These are phyloP conservation scores for Mirza zaza DNA, from an alignment of 2,113 vertebrate genomes.

Conservation along the genomic window DNA sequence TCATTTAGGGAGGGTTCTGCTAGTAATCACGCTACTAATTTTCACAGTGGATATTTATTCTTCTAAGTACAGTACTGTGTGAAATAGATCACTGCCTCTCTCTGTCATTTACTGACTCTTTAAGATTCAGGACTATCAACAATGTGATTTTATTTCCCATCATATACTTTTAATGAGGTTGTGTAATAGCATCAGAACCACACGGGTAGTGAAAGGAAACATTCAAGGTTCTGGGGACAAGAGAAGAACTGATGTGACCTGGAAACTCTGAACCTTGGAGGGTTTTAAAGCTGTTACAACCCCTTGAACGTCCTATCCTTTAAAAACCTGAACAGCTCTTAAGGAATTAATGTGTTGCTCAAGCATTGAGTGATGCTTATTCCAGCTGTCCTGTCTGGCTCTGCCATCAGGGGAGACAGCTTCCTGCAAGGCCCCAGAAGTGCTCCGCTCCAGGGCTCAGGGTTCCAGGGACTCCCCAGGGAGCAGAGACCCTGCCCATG, in stretches of 20 bases:
- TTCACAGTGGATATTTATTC: background rate
- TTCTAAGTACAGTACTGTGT: background rate
- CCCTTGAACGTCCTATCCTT: too few relatives aligned
- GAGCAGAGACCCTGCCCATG: rapidly evolving
- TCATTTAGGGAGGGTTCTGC: background rate
- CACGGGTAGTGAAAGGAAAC: rapidly evolving
- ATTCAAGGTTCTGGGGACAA: background rate
- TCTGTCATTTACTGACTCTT: rapidly evolving
- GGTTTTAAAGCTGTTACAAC: background rate
- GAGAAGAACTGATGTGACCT: background rate
- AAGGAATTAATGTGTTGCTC: background rate
- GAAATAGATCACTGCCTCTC: too few relatives aligned
- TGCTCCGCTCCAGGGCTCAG: slow-evolving; percentile 47
- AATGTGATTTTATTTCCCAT: background rate
- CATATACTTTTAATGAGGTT: background rate
- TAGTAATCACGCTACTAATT: too few relatives aligned
- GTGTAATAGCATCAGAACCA: background rate
- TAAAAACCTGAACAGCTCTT: background rate
- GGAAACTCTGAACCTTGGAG: background rate
- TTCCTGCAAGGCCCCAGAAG: background rate
- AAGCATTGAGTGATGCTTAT: background rate
- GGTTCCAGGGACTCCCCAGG: slow-evolving; percentile 45
- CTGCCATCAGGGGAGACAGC: background rate
- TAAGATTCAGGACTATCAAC: background rate
- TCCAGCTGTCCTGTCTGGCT: slow-evolving; percentile 25